Evolutionary conservation across 1,140 invertebrate species (phyloP).

Genomic region (Thaumetopoea pityocampa): DNA sequence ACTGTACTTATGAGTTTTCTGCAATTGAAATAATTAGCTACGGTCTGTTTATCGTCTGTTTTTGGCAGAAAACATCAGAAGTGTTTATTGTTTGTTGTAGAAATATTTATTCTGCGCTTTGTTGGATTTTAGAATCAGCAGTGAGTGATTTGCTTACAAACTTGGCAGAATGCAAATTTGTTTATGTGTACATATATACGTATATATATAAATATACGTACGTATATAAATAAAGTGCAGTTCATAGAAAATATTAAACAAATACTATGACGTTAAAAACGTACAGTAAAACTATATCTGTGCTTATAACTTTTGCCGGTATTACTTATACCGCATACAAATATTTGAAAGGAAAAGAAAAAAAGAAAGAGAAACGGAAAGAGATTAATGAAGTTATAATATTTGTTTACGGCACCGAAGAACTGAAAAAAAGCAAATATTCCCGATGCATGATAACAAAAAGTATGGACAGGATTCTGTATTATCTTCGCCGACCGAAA

Average conservation of each 20-base stretch:
- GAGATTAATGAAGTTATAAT: constrained; percentile 61
- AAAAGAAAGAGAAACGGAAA: constrained; percentile 19
- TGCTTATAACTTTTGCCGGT: constrained; percentile 36
- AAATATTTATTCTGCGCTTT: too few relatives aligned
- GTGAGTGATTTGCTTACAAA: too few relatives aligned
- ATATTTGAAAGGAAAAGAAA: constrained; percentile 35
- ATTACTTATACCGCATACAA: constrained; percentile 39
- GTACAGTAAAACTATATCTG: constrained; percentile 27
- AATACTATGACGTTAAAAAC: constrained; percentile 16
- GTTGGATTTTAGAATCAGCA: too few relatives aligned
- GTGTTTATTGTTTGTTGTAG: too few relatives aligned
- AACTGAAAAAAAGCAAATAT: constrained; percentile 50
- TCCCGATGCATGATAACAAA: constrained; percentile 39
- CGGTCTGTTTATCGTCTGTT: too few relatives aligned
- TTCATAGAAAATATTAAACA: neutral
- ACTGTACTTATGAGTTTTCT: too few relatives aligned
- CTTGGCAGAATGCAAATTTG: too few relatives aligned
- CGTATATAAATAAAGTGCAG: neutral
- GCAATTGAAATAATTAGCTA: too few relatives aligned
- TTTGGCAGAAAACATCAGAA: too few relatives aligned
- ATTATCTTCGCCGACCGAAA: constrained; percentile 42
- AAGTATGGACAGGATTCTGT: constrained; percentile 49
- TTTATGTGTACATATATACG: neutral
- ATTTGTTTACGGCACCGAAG: constrained; percentile 34
- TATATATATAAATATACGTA: neutral